phyloP scores from a whole-genome alignment of 2,113 vertebrate genomes.

The Pica pica region DNA sequence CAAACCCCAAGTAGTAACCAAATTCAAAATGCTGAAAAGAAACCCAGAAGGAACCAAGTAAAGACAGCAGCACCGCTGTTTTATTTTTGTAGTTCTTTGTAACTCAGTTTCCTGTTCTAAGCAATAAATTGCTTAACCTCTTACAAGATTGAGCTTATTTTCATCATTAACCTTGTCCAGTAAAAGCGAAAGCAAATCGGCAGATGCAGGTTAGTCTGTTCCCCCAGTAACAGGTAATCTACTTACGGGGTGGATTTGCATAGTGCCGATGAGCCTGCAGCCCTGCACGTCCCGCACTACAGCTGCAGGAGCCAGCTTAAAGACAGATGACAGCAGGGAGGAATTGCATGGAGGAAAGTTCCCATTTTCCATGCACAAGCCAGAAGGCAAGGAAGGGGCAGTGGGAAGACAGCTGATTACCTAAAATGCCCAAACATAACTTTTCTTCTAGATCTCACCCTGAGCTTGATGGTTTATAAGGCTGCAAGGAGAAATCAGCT shows the following conservation, averaged over 20 bases:
- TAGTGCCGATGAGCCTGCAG: not conserved
- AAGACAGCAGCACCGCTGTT: not conserved
- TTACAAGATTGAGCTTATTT: not conserved
- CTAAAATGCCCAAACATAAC: not conserved
- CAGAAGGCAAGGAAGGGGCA: not conserved
- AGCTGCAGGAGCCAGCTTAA: not conserved
- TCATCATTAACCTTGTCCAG: not conserved
- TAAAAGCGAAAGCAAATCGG: not conserved
- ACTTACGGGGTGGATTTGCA: not conserved
- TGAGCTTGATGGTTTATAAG: not conserved
- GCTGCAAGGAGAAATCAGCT: not conserved
- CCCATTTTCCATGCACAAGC: not conserved
- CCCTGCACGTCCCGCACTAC: not conserved
- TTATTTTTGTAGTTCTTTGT: not conserved
- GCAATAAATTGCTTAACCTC: not conserved
- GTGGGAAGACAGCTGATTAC: not conserved
- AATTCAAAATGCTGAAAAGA: not conserved
- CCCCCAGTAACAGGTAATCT: not conserved
- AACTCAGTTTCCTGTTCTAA: not conserved
- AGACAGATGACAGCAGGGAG: not conserved
- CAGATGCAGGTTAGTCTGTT: not conserved
- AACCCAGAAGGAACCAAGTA: not conserved
- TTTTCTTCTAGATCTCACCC: not conserved
- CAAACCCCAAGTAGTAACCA: rapidly evolving
- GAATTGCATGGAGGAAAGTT: not conserved